phyloP scores from a whole-genome alignment of 2,113 vertebrate genomes.

The Colius striatus region DNA sequence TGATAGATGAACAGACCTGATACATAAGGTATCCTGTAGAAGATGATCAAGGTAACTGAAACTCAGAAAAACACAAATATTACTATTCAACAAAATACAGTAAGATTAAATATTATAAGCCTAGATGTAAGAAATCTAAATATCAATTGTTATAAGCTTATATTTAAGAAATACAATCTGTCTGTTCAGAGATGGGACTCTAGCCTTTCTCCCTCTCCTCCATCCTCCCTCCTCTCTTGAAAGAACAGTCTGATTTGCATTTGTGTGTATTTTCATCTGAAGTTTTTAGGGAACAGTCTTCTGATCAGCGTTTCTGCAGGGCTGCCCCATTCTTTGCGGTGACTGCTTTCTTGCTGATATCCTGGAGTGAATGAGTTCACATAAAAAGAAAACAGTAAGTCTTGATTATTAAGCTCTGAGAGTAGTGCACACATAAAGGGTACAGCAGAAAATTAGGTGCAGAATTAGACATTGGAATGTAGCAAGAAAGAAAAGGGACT shows the following conservation, averaged over 20 bases:
- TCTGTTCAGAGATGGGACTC: background rate
- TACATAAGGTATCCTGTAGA: background rate
- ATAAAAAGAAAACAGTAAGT: background rate
- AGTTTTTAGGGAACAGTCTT: background rate
- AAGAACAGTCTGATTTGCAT: background rate
- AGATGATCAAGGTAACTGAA: background rate
- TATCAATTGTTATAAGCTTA: background rate
- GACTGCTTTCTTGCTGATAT: background rate
- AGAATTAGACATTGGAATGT: background rate
- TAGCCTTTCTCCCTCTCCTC: background rate
- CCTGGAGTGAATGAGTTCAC: background rate
- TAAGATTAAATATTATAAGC: background rate
- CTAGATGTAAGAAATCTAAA: background rate
- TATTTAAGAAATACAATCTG: background rate
- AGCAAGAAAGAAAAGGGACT: background rate
- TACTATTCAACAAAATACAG: background rate
- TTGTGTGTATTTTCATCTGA: background rate
- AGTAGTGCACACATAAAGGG: fast-evolving
- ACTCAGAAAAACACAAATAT: background rate
- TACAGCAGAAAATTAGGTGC: background rate
- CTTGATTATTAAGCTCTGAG: background rate
- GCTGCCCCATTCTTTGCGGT: background rate
- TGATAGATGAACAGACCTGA: background rate
- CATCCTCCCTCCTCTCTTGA: background rate
- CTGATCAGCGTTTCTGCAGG: background rate